Percentiles rank a stretch among this genome's conserved stretches.
Conservation (phyloP, 2,797 vertebrate genomes). For the Enteromius thamalakanensis region DNA sequence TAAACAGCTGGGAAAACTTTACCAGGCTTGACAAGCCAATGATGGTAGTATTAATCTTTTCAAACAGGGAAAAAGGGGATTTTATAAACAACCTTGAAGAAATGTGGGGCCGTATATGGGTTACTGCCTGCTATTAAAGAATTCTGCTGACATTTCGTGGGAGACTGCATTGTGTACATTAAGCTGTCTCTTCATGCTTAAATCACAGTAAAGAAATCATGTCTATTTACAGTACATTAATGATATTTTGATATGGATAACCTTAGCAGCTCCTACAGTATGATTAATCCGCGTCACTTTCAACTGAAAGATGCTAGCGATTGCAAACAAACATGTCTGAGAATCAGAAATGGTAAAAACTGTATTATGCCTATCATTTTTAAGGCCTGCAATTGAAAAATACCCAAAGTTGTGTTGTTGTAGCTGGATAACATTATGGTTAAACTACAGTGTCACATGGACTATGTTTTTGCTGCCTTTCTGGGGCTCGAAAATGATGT, state of each 20-base stretch:
- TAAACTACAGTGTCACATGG: background rate
- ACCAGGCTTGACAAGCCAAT: slow-evolving; percentile 74
- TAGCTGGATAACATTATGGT: background rate
- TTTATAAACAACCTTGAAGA: slow-evolving; percentile 75
- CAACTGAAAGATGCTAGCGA: slow-evolving; percentile 47
- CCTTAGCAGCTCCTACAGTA: slow-evolving; percentile 37
- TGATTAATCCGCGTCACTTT: slow-evolving; percentile 46
- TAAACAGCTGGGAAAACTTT: slow-evolving; percentile 72
- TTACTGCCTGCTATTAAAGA: slow-evolving; percentile 50
- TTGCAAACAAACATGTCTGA: slow-evolving; percentile 50
- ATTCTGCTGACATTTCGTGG: slow-evolving; percentile 35
- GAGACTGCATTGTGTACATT: slow-evolving; percentile 52
- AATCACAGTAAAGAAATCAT: slow-evolving; percentile 54
- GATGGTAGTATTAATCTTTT: slow-evolving; percentile 78
- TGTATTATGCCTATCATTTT: background rate
- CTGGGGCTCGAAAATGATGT: background rate
- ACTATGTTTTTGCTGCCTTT: background rate
- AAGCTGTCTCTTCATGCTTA: slow-evolving; percentile 50
- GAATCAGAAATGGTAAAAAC: background rate
- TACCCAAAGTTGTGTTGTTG: background rate
- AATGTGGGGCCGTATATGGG: slow-evolving; percentile 61
- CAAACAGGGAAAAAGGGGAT: slow-evolving; percentile 72
- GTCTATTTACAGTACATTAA: slow-evolving; percentile 58
- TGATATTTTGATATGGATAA: slow-evolving; percentile 61
- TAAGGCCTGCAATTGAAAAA: background rate